Evolutionary conservation across 1,140 invertebrate species (phyloP), one percentile per base, ranked within the genome.

Genomic region (Cephus cinctus): DNA sequence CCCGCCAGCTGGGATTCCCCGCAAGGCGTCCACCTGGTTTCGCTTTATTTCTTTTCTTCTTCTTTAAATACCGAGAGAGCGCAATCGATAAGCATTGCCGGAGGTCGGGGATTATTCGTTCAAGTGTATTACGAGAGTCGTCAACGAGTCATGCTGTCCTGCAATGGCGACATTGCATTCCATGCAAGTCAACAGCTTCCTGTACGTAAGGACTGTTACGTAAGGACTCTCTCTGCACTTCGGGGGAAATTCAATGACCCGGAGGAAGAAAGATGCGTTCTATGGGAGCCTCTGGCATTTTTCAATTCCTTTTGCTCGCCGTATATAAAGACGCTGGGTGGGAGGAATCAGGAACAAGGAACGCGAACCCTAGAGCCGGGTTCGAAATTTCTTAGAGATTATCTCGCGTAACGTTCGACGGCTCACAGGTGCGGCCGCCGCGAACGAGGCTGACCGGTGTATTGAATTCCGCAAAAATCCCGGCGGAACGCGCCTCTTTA

Each of bases 381-480:
- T 49, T 56, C 54, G 49, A 48, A 61, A 45, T 43, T 20, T 35
- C 49, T 62, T 62, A 49, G 59, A 53, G 41, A 25, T 41, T 59
- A 46, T 63, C n/a, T n/a, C 45, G 12, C 9, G 31, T 46, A 20
- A 46, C 30, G 12, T 41, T 12, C 11, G 19, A 23, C 25, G 21
- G 19, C 41, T 27, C 39, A 47, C 59, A 61, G 58, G 55, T 61
- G 59, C 44, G 49, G 52, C 48, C 11, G 45, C 47, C 50, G 47
- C 35, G 35, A 12, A 9, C 60, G 60, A 63, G 60, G 60, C 30
- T 63, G 56, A 62, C 60, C 50, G 47, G 53, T 59, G 43, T 63
- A 63, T 63, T 50, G 54, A 48, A 49, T 63, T 63, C 60, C 57
- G 46, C 32, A 63, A 59, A 59, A 63, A 63, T 59, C 48, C 46